Conservation (phyloP, 2,113 vertebrate species). For the Muntiacus muntjak region DNA sequence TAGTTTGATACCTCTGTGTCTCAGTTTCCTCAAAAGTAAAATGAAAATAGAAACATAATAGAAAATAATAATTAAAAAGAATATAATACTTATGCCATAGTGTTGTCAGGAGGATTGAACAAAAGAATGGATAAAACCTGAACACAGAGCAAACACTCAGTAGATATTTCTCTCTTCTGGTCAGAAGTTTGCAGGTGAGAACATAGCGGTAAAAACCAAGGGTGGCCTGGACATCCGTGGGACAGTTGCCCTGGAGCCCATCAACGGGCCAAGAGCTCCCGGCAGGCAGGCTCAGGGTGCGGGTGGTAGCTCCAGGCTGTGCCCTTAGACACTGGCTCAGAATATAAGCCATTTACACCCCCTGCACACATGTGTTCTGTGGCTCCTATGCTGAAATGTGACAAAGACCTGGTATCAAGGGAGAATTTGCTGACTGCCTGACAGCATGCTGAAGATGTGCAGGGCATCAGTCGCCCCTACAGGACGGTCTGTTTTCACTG, state of each 20-base stretch:
- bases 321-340: not conserved
- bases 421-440: accelerated
- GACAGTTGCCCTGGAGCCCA: accelerated
- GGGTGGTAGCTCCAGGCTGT: not conserved
- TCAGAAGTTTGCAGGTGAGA: not conserved
- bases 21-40: not conserved
- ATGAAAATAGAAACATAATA: not conserved
- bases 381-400: accelerated
- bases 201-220: accelerated
- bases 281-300: accelerated
- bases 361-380: accelerated
- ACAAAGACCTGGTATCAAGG: accelerated
- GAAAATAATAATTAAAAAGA: not conserved
- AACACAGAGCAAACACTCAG: accelerated
- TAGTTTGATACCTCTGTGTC: not conserved
- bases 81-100: too few relatives aligned
- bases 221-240: accelerated
- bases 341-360: accelerated
- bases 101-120: accelerated
- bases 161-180: accelerated
- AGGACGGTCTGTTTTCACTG: too few relatives aligned
- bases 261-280: accelerated
- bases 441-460: accelerated
- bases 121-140: accelerated
- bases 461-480: accelerated